Evolutionary conservation across 2,888 invertebrate species (phyloP), one percentile per base, ranked within the genome.

Genomic region (Volucella inanis): DNA sequence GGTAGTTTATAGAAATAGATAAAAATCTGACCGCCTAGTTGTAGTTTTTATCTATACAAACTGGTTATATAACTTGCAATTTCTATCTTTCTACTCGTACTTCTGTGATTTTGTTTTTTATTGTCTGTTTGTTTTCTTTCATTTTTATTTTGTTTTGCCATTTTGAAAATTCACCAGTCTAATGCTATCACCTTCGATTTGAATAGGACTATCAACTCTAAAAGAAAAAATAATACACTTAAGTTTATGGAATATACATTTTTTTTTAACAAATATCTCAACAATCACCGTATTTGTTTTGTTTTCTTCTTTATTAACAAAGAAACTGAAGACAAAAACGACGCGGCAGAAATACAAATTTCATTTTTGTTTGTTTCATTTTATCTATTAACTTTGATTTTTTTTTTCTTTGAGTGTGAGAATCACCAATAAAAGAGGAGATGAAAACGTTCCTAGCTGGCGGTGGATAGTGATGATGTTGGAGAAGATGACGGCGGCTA

Each of bases 41-140:
- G 31, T 72, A 83, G 78, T 77, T 82, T 77, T 70, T 74, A 70
- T 68, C 74, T 64, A 74, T 22, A 31, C 49, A 78, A 82, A 83
- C 78, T 74, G 47, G 83, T 83, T 83, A 83, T 70, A 77, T 83
- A 78, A 83, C 62, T 83, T 79, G 64, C 68, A 78, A 55, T 78
- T 83, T 83, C 43, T 39, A 11, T 47, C 55, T 38, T 15, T 59
- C 39, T 50, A 39, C 38, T 45, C 14, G 31, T 31, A 31, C 31
- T 22, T 47, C 12, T 50, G 9, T 43, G n/a, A 47, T 59, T 50
- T 54, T 50, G 31, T 74, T 22, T 54, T 55, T 67, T 67, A 43
- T 62, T 67, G 22, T 22, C 22, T 22, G 3, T 22, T 64, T 52
- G 18, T 52, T 41, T 54, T 54, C 31, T 6, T 31, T 31, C 31